phyloP scores from a whole-genome alignment of 2,888 invertebrate genomes.

The Luperina nickerlii region DNA sequence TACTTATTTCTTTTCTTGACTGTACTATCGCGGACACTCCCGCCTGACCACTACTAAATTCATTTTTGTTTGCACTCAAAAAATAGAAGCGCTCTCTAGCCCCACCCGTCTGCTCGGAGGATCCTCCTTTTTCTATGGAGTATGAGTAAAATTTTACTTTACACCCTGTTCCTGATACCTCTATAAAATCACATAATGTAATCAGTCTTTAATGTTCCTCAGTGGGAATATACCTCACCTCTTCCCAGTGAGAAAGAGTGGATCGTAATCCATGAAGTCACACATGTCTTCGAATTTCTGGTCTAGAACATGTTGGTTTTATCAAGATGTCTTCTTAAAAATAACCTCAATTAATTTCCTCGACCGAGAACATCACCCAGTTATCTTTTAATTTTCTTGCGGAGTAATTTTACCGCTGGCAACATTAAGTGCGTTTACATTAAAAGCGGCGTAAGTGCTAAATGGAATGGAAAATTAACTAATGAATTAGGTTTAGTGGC shows the following conservation, averaged over 20 bases:
- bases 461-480: slow-evolving; percentile 60
- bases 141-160: too few species aligned
- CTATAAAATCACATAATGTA: not conserved
- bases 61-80: too few species aligned
- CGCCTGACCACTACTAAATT: too few species aligned
- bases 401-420: slow-evolving; percentile 17
- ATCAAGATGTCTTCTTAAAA: not conserved
- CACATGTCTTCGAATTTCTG: not conserved
- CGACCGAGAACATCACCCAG: not conserved
- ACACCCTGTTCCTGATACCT: too few species aligned
- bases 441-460: slow-evolving; percentile 55
- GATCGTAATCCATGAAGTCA: not conserved
- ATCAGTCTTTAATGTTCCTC: not conserved
- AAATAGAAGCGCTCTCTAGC: too few species aligned
- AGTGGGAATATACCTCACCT: not conserved
- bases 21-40: too few species aligned
- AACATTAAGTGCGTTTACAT: slow-evolving; percentile 54
- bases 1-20: too few species aligned
- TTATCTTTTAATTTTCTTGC: slow-evolving; percentile 31
- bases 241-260: not conserved
- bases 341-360: not conserved
- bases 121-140: too few species aligned
- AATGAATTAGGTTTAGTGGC: slow-evolving; percentile 58
- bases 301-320: not conserved
- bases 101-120: too few species aligned